Percentiles rank a stretch among this genome's conserved stretches.
These are phyloP conservation scores for Pseudomyrmex cubaensis DNA, from an alignment of 1,140 invertebrate species.

Conservation along the genomic window DNA sequence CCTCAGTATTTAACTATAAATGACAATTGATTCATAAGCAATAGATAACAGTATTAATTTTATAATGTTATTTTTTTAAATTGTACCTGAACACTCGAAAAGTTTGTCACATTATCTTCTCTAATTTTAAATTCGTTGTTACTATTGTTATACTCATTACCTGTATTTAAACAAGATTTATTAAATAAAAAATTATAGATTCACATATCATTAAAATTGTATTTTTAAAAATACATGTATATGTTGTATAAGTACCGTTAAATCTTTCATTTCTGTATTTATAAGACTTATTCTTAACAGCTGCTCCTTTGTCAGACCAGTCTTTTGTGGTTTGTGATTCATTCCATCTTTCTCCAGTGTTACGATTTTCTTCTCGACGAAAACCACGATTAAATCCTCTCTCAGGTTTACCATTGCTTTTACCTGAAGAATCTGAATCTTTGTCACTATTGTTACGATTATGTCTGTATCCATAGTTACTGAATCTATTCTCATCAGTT, in stretches of 20 bases:
- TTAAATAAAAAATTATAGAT: background rate
- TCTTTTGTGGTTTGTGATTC: slow-evolving; percentile 39
- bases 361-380: slow-evolving; percentile 21
- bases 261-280: slow-evolving; percentile 48
- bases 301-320: slow-evolving; percentile 35
- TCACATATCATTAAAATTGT: slow-evolving; percentile 6
- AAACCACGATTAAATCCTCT: slow-evolving; percentile 58
- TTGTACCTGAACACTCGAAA: slow-evolving; percentile 43
- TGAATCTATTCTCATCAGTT: slow-evolving; percentile 45
- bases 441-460: slow-evolving; percentile 73
- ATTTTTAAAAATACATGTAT: background rate
- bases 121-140: slow-evolving; percentile 44
- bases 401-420: slow-evolving; percentile 62
- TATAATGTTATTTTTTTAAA: background rate
- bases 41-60: slow-evolving; percentile 7
- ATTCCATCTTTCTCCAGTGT: background rate
- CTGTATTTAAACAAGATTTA: slow-evolving; percentile 39
- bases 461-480: slow-evolving; percentile 43
- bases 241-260: slow-evolving; percentile 45
- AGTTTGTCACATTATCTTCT: slow-evolving; percentile 7
- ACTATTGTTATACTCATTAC: background rate
- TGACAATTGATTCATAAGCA: background rate
- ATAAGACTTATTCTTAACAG: background rate
- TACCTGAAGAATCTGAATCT: slow-evolving; percentile 76
- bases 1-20: slow-evolving; percentile 22